A percentile compares a stretch with the other conserved stretches of the same genome.
phyloP scores from a whole-genome alignment of 2,888 invertebrate species.

The Isotomurus palustris region DNA sequence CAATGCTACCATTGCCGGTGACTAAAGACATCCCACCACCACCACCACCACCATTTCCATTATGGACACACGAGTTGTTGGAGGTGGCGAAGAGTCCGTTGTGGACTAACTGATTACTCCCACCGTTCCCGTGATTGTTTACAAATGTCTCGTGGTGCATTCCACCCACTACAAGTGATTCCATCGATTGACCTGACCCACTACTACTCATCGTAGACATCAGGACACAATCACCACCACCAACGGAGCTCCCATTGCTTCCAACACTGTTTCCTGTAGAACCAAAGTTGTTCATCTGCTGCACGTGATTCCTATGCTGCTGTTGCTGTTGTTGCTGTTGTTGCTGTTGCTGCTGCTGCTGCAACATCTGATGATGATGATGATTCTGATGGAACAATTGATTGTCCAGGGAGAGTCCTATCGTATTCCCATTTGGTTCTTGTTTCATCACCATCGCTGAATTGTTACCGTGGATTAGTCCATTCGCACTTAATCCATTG shows the following conservation, averaged over 20 bases:
- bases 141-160: too few relatives aligned
- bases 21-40: constrained; percentile 12
- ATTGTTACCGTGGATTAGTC: constrained; percentile 1
- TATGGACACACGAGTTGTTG: constrained; percentile 13
- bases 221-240: neutral
- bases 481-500: too few relatives aligned
- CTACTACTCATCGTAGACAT: neutral
- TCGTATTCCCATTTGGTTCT: too few relatives aligned
- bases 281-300: too few relatives aligned
- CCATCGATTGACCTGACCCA: too few relatives aligned
- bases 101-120: constrained; percentile 6
- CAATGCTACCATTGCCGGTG: constrained; percentile 19
- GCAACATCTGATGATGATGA: neutral
- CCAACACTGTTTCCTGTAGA: neutral
- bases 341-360: constrained; percentile 5
- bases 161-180: too few relatives aligned
- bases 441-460: neutral
- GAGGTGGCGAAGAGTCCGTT: constrained; percentile 12
- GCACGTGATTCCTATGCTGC: too few relatives aligned
- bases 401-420: constrained; percentile 5
- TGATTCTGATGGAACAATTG: constrained; percentile 4
- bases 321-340: neutral
- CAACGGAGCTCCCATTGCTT: neutral
- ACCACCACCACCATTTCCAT: too few relatives aligned
- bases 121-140: neutral